Evolutionary conservation across 2,797 vertebrate species (phyloP), one percentile per base, ranked within the genome.

Genomic region (Darevskia nairensis): DNA sequence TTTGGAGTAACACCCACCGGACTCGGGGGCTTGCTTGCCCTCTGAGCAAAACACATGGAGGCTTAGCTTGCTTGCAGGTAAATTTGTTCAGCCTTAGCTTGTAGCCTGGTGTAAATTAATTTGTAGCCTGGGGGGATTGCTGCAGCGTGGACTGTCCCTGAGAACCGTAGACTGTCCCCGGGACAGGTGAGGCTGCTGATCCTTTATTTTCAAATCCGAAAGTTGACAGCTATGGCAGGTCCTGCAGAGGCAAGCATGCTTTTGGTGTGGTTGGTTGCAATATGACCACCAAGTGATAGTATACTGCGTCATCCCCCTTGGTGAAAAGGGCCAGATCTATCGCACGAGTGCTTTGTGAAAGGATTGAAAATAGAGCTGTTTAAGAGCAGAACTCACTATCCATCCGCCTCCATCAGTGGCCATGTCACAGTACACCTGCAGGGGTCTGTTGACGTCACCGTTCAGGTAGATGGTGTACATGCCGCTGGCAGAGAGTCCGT

Each of bases 401-500:
- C 98, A 98, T 89, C 98, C 96, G 0, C 98, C 98, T 88, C 98
- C 96, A 0, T 98, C 98, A 0, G 98, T 98, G 86, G 97, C 96
- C 98, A 98, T 98, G 96, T 99, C 98, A 0, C 98, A 99, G 95
- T 95, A 98, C 59, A 97, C 98, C 89, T 98, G 96, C 25, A 98
- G 82, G 0, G 97, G 94, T 89, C 93, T 97, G 91, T 96, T 96
- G 81, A 86, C 86, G 15, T 98, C 94, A 1, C 96, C 93, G 0
- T 95, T 96, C 46, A 98, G 86, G 76, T 98, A 98, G 86, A 98
- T 92, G 23, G 96, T 98, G 90, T 97, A 98, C 61, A 97, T 44
- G 0, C 98, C 97, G 0, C 97, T 98, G 84, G 95, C 92, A 0
- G 17, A 92, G 0, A 96, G 96, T 10, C 97, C 96, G 0, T 98